Conservation (phyloP, 2,888 invertebrate species). For the Elegia similella region DNA sequence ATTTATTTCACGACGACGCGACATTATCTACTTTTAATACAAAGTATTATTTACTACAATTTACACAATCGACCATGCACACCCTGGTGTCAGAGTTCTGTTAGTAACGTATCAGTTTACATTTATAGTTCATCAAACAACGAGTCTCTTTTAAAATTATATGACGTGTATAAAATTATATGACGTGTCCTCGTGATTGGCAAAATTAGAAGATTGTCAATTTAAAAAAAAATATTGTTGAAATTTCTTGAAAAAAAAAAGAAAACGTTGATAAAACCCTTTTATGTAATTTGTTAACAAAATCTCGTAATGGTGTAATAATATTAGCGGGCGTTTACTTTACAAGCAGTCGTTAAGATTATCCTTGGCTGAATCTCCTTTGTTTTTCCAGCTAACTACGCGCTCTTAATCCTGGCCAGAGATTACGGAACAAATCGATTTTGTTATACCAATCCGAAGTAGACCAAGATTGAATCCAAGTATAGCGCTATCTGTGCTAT, state of each 20-base stretch:
- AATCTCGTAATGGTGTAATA: conserved; percentile 28
- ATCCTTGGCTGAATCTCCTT: conserved; percentile 43
- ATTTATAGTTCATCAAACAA: no score
- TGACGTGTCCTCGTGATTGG: no score
- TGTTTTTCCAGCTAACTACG: conserved; percentile 54
- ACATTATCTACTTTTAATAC: no score
- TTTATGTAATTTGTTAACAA: conserved; percentile 24
- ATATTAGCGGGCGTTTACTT: conserved; percentile 34
- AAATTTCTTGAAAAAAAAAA: no score
- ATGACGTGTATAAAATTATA: no score
- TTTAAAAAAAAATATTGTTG: conserved; percentile 17
- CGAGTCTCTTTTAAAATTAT: no score
- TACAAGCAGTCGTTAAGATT: conserved; percentile 30
- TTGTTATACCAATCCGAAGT: conserved; percentile 46
- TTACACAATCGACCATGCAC: no score
- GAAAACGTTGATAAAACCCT: conserved; percentile 15
- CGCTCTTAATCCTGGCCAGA: conserved; percentile 45
- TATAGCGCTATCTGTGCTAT: conserved; percentile 50
- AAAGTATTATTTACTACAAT: no score
- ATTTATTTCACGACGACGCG: no score
- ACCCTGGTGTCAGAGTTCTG: no score
- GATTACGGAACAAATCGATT: conserved; percentile 62
- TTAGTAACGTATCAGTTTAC: no score
- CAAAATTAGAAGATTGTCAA: conserved; percentile 28
- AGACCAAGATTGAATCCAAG: conserved; percentile 52